A percentile compares a stretch with the other conserved stretches of the same genome.
Conservation (phyloP, 2,113 vertebrate genomes). For the Elgaria multicarinata region DNA sequence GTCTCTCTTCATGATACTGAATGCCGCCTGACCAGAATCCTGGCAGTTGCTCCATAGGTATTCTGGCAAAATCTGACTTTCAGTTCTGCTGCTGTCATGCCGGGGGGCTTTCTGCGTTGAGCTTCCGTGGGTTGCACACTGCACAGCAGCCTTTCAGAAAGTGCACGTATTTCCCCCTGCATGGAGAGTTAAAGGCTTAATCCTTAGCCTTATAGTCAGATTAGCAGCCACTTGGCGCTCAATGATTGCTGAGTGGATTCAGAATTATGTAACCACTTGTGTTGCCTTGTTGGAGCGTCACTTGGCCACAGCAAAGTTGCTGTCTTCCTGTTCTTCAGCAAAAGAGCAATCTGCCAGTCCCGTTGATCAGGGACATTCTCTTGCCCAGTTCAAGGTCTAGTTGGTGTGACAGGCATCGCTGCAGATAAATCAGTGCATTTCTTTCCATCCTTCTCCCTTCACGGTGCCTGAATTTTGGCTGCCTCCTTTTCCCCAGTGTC, state of each 20-base stretch:
- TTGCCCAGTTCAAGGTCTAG: neutral
- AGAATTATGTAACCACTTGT: constrained; percentile 33
- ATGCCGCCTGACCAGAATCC: neutral
- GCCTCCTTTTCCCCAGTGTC: no score
- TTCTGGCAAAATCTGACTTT: neutral
- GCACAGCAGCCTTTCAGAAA: constrained; percentile 21
- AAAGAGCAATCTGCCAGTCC: neutral
- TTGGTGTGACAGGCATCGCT: neutral
- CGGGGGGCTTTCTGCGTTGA: neutral
- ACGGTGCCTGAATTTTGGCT: neutral
- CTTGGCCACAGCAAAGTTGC: neutral
- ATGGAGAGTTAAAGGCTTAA: constrained; percentile 51
- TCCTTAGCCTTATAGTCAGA: constrained; percentile 51
- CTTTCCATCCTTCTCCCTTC: neutral
- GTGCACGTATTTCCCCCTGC: constrained; percentile 33
- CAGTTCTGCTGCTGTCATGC: neutral
- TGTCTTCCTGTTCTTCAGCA: neutral
- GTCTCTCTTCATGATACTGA: neutral
- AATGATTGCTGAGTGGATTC: constrained; percentile 45
- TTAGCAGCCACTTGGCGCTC: constrained; percentile 42
- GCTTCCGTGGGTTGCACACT: neutral
- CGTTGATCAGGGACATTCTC: neutral
- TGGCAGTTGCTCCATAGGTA: neutral
- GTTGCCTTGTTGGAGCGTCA: neutral
- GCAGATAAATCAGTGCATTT: neutral